phyloP scores from a whole-genome alignment of 2,888 invertebrate species.

The Glaucopsyche alexis region DNA sequence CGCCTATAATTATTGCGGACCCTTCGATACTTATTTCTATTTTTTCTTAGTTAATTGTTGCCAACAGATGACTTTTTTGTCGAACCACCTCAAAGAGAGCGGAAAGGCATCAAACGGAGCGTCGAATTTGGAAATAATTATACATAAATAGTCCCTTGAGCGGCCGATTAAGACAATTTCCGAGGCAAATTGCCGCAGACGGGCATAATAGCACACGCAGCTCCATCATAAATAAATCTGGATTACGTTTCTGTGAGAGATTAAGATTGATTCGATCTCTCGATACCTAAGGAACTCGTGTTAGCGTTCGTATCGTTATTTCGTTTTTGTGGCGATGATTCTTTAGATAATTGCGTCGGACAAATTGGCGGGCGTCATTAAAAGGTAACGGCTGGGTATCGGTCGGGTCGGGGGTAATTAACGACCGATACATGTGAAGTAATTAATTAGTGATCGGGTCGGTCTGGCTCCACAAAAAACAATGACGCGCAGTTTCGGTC shows the following conservation, averaged over 20 bases:
- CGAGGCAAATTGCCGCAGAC: slow-evolving; percentile 80
- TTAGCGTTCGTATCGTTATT: slow-evolving; percentile 60
- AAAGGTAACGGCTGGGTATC: slow-evolving; percentile 69
- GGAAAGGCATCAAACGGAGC: slow-evolving; percentile 80
- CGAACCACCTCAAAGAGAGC: slow-evolving; percentile 79
- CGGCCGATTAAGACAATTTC: slow-evolving; percentile 81
- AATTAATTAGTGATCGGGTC: slow-evolving; percentile 74
- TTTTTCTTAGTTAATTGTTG: slow-evolving; percentile 78
- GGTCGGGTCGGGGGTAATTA: slow-evolving; percentile 67
- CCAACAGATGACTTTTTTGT: slow-evolving; percentile 80
- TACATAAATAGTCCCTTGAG: slow-evolving; percentile 81
- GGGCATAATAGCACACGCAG: slow-evolving; percentile 79
- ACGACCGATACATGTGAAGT: slow-evolving; percentile 79
- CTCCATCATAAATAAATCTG: slow-evolving; percentile 79
- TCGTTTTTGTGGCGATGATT: slow-evolving; percentile 69
- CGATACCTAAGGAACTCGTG: slow-evolving; percentile 64
- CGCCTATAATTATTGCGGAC: slow-evolving; percentile 79
- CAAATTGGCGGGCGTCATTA: slow-evolving; percentile 76
- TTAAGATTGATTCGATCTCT: slow-evolving; percentile 79
- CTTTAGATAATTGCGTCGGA: slow-evolving; percentile 74
- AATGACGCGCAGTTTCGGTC: slow-evolving; percentile 76
- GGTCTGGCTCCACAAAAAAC: slow-evolving; percentile 74
- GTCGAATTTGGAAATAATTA: slow-evolving; percentile 81
- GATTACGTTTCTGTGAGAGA: slow-evolving; percentile 79
- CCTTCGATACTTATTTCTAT: slow-evolving; percentile 80